Evolutionary conservation across 1,140 invertebrate genomes (phyloP), one percentile per base, ranked within the genome.

Genomic region (Cherax quadricarinatus): DNA sequence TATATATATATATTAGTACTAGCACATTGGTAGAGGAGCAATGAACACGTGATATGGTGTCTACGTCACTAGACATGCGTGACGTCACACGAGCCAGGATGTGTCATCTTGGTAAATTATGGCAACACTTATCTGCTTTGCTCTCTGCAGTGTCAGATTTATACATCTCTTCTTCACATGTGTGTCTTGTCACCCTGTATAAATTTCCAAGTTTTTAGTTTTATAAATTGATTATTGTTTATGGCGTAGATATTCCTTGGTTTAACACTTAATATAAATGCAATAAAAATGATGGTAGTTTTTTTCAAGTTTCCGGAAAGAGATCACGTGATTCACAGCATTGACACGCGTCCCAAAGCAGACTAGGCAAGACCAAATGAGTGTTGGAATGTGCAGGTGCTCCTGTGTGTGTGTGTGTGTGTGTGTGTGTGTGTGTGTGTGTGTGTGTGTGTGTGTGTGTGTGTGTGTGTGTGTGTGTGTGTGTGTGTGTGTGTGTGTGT

Each of bases 21-120:
- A 18, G 48, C 80, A 82, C 80, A 53, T 82, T 53, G 80, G 48
- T 30, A 24, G 48, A 16, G 9, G 53, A 53, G 48, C 80, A 82
- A 82, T 82, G 48, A 82, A 51, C 80, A 51, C 57, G 48, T 53
- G 48, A 51, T 21, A 21, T 53, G 16, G 49, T 82, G 80, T 82
- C 80, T 21, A 82, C 80, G 80, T 82, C 80, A 82, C 80, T 21
- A 53, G 48, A 53, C 80, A 82, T 51, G 80, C 48, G 53, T 82
- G 80, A 82, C 80, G 80, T 82, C 80, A 82, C 48, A 24, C 21
- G 80, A 49, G 80, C 80, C 48, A 18, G 80, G 80, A 51, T 82
- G 80, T 82, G 80, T 82, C 80, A 82, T 53, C 80, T 48, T 16
- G 14, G 66, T 70, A 9, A 70, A 70, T 70, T 70, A 70, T 70